Evolutionary conservation across 1,140 invertebrate species (phyloP).

Genomic region (Pseudomyrmex sp.): DNA sequence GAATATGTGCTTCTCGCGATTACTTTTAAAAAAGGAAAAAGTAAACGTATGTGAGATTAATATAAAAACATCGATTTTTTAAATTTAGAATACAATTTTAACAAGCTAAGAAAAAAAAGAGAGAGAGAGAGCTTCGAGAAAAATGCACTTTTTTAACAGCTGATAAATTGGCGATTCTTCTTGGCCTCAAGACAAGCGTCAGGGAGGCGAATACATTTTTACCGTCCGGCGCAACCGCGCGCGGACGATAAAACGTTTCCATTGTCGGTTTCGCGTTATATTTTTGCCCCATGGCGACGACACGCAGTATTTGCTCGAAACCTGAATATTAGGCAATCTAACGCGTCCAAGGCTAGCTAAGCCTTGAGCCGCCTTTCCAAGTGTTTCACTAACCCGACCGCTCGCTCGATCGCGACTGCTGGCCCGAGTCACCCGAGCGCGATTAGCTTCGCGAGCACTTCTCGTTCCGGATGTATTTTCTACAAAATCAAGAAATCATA

Average conservation of each 20-base stretch:
- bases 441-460: conserved; percentile 60
- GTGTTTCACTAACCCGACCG: conserved; percentile 81
- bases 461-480: conserved; percentile 29
- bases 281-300: conserved; percentile 67
- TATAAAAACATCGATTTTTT: too few relatives aligned
- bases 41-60: background rate
- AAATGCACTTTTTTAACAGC: background rate
- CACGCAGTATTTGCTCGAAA: conserved; percentile 70
- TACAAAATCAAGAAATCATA: background rate
- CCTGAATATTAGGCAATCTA: conserved; percentile 85
- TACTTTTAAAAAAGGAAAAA: too few relatives aligned
- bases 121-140: background rate
- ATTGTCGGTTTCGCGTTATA: conserved; percentile 72
- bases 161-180: conserved; percentile 18
- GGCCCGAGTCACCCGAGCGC: conserved; percentile 41
- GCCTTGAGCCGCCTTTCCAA: conserved; percentile 85
- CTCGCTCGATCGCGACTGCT: conserved; percentile 64
- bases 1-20: background rate
- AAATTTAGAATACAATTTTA: too few relatives aligned
- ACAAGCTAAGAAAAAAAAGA: too few relatives aligned
- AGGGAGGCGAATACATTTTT: conserved; percentile 15
- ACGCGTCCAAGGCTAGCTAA: conserved; percentile 84
- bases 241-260: conserved; percentile 20
- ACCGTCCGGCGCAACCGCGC: background rate
- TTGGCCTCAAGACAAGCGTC: background rate